Evolutionary conservation across 2,888 invertebrate species (phyloP), one percentile per base, ranked within the genome.

Genomic region (Chironomus riparius): DNA sequence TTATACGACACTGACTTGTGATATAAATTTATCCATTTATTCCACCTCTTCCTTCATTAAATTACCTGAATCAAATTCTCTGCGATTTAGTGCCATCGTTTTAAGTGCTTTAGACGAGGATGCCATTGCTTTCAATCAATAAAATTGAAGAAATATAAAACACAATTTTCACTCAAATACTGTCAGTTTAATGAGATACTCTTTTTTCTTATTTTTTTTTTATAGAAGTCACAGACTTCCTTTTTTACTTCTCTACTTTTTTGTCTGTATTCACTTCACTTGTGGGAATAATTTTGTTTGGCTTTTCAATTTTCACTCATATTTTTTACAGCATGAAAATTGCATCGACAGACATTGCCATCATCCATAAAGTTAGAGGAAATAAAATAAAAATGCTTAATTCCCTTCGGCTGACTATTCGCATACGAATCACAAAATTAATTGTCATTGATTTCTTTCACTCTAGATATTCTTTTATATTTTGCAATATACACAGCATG

Each of bases 11-110:
- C 10, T 10, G 38, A 38, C 38, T 38, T 38, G 38, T 38, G 38
- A 38, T 38, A 38, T 38, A 38, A 38, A 38, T 38, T 38, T 10
- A 38, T 38, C 38, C 38, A 38, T 38, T 38, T 38, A 38, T 38
- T 38, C 38, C 38, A 38, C 38, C 38, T 38, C 10, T 38, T 10
- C 38, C 38, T 38, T 38, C 38, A 28, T 68, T 47, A 68, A 38
- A 68, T 68, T 68, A 68, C 68, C 68, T 68, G 68, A 38, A 68
- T 68, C 68, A 7, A 38, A 68, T 28, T 68, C 68, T 38, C 68
- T 15, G 6, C 68, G 68, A 65, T 65, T 65, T 65, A 65, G 13
- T 18, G 65, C 13, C 22, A 65, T 18, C 65, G 65, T 13, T 68
- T 68, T 68, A 12, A 68, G 21, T 7, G 68, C 47, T 68, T 68